Evolutionary conservation across 2,113 vertebrate genomes (phyloP).

Genomic region (Eublepharis macularius): DNA sequence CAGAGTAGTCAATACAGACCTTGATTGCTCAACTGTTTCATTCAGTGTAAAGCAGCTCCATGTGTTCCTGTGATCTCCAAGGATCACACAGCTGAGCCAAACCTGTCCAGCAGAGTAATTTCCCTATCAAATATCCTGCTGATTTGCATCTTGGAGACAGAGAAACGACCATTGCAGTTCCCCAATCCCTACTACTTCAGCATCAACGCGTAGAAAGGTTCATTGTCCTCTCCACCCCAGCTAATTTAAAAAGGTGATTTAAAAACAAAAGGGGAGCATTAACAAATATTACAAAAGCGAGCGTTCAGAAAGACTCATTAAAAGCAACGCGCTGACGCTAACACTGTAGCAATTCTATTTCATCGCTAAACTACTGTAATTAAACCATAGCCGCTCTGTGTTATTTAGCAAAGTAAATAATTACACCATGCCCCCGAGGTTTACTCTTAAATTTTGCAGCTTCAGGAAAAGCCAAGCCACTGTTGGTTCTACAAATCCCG

Average conservation of each 20-base stretch:
- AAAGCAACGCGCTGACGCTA: constrained; percentile 34
- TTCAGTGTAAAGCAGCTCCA: too few relatives aligned
- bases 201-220: constrained; percentile 48
- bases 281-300: constrained; percentile 45
- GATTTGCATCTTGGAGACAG: constrained; percentile 27
- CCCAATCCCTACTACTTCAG: constrained; percentile 1
- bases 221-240: constrained; percentile 48
- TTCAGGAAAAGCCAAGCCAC: constrained; percentile 2
- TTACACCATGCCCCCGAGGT: constrained; percentile 46
- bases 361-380: constrained; percentile 58
- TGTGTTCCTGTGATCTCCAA: too few relatives aligned
- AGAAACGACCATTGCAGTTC: neutral
- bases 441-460: constrained; percentile 17
- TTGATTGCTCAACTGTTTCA: too few relatives aligned
- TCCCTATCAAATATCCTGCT: constrained; percentile 45
- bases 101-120: constrained; percentile 45
- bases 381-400: constrained; percentile 57
- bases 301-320: constrained; percentile 49
- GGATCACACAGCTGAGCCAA: constrained; percentile 44
- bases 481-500: neutral
- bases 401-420: constrained; percentile 74
- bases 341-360: constrained; percentile 51
- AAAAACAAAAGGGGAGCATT: constrained; percentile 65
- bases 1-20: too few relatives aligned
- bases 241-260: constrained; percentile 58